Evolutionary conservation across 2,888 invertebrate species (phyloP).

Genomic region (Spisula subtruncata): DNA sequence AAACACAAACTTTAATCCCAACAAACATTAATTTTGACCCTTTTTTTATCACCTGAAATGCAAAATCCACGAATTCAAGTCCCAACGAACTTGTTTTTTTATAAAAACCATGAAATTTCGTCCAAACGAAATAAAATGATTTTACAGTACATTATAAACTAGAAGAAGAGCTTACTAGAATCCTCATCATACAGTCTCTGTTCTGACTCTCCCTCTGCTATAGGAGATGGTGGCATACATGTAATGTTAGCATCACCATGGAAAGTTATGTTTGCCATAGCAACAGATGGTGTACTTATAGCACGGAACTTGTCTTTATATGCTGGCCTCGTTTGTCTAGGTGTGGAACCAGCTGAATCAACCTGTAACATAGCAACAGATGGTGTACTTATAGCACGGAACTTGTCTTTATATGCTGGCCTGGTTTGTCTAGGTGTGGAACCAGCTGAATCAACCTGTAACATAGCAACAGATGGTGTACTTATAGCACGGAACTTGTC

Average conservation of each 20-base stretch:
- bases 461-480: conserved; percentile 75
- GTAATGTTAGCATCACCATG: conserved; percentile 80
- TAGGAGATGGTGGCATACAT: conserved; percentile 82
- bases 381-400: conserved; percentile 82
- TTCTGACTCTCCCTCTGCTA: conserved; percentile 62
- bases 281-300: conserved; percentile 82
- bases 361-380: conserved; percentile 55
- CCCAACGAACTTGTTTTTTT: too few relatives aligned
- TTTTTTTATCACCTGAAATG: too few relatives aligned
- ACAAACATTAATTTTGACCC: too few relatives aligned
- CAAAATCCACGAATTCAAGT: too few relatives aligned
- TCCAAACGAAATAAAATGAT: too few relatives aligned
- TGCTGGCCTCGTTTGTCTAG: not conserved
- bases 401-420: conserved; percentile 24
- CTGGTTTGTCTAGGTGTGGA: conserved; percentile 8
- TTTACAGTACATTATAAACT: too few relatives aligned
- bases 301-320: conserved; percentile 70
- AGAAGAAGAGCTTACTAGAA: conserved; percentile 15
- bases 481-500: conserved; percentile 78
- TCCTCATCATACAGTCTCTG: conserved; percentile 52
- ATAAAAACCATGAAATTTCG: too few relatives aligned
- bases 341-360: not conserved
- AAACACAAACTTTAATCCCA: too few relatives aligned
- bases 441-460: not conserved
- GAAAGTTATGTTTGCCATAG: conserved; percentile 82